phyloP scores from a whole-genome alignment of 2,113 vertebrate species.

The Plotosus lineatus region DNA sequence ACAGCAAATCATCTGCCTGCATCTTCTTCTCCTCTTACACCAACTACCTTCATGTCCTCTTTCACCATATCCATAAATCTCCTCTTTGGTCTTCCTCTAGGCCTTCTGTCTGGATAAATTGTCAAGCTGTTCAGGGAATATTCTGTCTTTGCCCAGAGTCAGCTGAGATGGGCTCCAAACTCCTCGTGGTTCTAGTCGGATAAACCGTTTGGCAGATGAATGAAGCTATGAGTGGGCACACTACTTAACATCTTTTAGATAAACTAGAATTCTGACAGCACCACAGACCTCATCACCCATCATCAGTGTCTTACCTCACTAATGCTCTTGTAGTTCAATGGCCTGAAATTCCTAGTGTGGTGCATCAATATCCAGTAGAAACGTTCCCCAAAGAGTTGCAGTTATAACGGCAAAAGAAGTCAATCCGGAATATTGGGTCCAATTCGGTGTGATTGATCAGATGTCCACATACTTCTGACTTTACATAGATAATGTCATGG shows the following conservation, averaged over 20 bases:
- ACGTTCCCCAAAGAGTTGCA: background rate
- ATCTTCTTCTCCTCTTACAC: no score
- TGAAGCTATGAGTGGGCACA: no score
- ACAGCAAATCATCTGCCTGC: no score
- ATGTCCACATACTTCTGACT: background rate
- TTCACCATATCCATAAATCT: no score
- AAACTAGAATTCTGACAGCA: background rate
- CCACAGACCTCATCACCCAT: background rate
- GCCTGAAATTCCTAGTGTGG: background rate
- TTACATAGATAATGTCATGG: background rate
- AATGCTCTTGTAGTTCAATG: background rate
- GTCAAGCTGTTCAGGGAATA: no score
- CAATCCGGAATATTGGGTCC: background rate
- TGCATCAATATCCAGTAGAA: background rate
- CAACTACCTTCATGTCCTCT: no score
- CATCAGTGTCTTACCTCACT: background rate
- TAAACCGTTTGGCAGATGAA: no score
- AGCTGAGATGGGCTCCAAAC: no score
- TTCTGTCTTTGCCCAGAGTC: no score
- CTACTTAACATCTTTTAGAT: background rate
- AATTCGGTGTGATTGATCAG: background rate
- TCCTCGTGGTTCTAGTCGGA: no score
- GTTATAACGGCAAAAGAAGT: background rate
- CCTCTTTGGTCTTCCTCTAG: no score
- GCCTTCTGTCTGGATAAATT: no score